Evolutionary conservation across 2,888 invertebrate species (phyloP).

Genomic region (Stratiomys singularior): DNA sequence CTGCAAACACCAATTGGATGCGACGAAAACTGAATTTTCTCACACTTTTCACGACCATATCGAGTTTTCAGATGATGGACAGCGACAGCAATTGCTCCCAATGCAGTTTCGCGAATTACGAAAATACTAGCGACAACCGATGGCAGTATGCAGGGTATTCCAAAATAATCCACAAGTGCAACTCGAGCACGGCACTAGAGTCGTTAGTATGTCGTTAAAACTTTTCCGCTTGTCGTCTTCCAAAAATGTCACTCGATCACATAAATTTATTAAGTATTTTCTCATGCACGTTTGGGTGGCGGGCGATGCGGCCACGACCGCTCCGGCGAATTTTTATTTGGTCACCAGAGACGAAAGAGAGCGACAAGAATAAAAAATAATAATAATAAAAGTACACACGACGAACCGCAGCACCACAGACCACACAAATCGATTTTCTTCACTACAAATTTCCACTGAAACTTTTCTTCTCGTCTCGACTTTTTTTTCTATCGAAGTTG

Average conservation of each 20-base stretch:
- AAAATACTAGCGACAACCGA: no score
- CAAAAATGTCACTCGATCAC: constrained; percentile 11
- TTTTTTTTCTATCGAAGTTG: constrained; percentile 6
- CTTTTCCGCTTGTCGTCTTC: neutral
- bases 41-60: constrained; percentile 5
- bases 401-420: constrained; percentile 13
- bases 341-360: neutral
- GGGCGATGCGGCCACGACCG: constrained; percentile 9
- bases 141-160: neutral
- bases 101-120: constrained; percentile 4
- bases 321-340: neutral
- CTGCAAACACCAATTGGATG: neutral
- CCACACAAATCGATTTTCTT: constrained; percentile 43
- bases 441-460: constrained; percentile 34
- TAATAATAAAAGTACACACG: constrained; percentile 40
- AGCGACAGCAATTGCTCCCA: neutral
- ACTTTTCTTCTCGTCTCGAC: constrained; percentile 31
- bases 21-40: neutral
- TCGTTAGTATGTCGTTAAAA: neutral
- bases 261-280: constrained; percentile 10
- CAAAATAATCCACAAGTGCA: neutral
- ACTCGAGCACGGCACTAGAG: neutral
- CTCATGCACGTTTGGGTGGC: constrained; percentile 10
- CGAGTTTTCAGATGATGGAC: constrained; percentile 19
- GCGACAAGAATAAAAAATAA: constrained; percentile 23